Percentiles rank a stretch among this genome's conserved stretches.
phyloP scores from a whole-genome alignment of 2,113 vertebrate species.

The Erythrolamprus reginae region DNA sequence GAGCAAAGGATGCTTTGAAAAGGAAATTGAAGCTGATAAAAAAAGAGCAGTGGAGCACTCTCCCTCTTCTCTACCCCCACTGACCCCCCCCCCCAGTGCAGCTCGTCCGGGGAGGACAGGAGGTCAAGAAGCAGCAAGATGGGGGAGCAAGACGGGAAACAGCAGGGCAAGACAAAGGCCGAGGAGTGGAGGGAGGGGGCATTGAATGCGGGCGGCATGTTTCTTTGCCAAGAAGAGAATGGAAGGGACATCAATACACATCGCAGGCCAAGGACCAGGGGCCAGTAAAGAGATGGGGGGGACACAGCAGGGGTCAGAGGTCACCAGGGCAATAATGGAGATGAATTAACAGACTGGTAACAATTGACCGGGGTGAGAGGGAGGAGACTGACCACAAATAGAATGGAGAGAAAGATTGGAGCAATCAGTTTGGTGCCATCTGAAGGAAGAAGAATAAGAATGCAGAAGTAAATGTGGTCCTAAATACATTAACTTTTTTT shows the following conservation, averaged over 20 bases:
- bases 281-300: conserved; percentile 81
- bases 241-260: conserved; percentile 85
- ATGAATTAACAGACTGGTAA: conserved; percentile 82
- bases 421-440: neutral
- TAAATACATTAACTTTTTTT: neutral
- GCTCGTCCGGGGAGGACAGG: conserved; percentile 50
- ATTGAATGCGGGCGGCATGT: conserved; percentile 82
- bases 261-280: conserved; percentile 75
- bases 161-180: conserved; percentile 80
- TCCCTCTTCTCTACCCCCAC: neutral
- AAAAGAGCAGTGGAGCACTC: conserved; percentile 47
- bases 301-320: conserved; percentile 89
- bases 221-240: conserved; percentile 84
- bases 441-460: neutral
- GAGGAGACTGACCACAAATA: neutral
- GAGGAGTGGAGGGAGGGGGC: conserved; percentile 79
- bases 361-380: neutral
- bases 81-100: neutral
- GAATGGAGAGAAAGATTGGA: neutral
- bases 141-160: conserved; percentile 77
- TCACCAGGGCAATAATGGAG: conserved; percentile 77
- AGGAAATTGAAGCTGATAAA: conserved; percentile 36
- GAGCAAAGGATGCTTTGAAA: conserved; percentile 48
- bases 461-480: neutral
- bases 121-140: conserved; percentile 84